These are phyloP conservation scores for Ceraclea dissimilis DNA, from an alignment of 2,888 invertebrate species.

Conservation along the genomic window DNA sequence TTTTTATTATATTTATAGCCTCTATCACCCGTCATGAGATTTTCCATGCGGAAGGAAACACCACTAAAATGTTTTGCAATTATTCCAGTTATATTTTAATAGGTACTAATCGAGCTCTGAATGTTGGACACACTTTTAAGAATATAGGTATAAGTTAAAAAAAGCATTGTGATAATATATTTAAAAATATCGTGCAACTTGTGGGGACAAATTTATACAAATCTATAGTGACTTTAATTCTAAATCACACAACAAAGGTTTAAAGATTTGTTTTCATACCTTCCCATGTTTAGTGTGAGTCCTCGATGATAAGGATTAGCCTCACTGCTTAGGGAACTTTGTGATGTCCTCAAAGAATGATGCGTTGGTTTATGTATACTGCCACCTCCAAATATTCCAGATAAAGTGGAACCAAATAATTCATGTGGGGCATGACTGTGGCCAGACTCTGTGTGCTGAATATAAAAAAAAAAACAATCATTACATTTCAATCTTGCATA, in stretches of 20 bases:
- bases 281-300: constrained; percentile 24
- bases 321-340: constrained; percentile 32
- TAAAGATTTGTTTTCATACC: constrained; percentile 13
- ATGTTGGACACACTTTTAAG: too few species aligned
- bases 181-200: neutral
- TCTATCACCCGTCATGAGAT: too few species aligned
- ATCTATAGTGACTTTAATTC: neutral
- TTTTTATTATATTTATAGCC: too few species aligned
- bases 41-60: too few species aligned
- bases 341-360: constrained; percentile 33
- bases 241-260: too few species aligned
- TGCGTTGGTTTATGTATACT: constrained; percentile 40
- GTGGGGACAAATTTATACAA: neutral
- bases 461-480: neutral
- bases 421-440: constrained; percentile 56
- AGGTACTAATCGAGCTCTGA: too few species aligned
- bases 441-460: constrained; percentile 33
- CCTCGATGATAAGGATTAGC: constrained; percentile 25
- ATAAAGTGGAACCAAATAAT: constrained; percentile 60
- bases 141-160: too few species aligned
- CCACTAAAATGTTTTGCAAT: too few species aligned
- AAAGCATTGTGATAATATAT: too few species aligned
- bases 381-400: constrained; percentile 54
- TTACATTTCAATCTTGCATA: too few species aligned
- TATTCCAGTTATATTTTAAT: too few species aligned